Base-by-base conservation (phyloP, 1,140 invertebrate species). In the Neodiprion lecontei region DNA sequence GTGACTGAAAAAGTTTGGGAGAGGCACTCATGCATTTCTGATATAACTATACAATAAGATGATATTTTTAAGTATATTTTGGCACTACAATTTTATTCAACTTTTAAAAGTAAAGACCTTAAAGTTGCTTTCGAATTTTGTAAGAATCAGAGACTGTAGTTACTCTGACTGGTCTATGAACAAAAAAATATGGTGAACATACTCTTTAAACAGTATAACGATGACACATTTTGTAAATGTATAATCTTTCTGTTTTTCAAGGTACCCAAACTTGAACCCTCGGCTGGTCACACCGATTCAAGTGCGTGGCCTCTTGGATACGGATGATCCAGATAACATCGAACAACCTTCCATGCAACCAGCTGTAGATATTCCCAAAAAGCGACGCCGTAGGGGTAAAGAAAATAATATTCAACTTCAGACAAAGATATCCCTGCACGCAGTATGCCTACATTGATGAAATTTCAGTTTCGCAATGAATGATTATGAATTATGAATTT, bases 201-300 rank as follows among this genome's bases (percentile, higher is more conserved):
- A 40, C 28, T 40, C 28, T 5, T 3, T 40, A 5, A 40, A 40
- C 28, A 40, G 28, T 40, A 40, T 40, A 40, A 3, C 28, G 28
- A 40, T 40, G 28, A 40, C 28, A 2, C 28, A 40, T 40, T 40
- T 40, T 40, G 28, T 40, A 40, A 40, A 40, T 40, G 28, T 3
- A 40, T 40, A 40, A 40, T 40, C 9, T 61, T 61, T 17, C 9
- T 14, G n/a, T 61, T 69, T 12, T 11, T 14, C 12, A 75, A 87
- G 86, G 78, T 91, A 91, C 79, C 89, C 90, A 40, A 90, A 90
- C 83, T 81, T 90, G 48, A 90, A 90, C 78, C 75, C 86, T 10
- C 87, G 89, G 65, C 88, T 88, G 72, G 90, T 94, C 9, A 89
- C 92, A 49, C 90, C 92, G 21, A 87, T 90, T 75, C 95, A 96